Conservation (phyloP, 2,888 invertebrate genomes). For the Dryobotodes eremita region DNA sequence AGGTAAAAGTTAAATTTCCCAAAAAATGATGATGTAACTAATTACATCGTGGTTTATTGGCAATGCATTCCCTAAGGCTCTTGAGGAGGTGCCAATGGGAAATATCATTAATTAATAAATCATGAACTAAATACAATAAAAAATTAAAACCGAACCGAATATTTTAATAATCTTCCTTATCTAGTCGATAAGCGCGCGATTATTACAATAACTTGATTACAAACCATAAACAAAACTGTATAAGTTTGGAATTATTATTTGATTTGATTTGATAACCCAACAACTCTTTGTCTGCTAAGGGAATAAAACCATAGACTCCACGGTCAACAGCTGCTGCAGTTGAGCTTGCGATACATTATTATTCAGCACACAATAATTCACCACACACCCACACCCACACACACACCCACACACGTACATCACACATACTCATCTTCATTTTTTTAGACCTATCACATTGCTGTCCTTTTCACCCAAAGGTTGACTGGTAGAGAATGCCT, state of each 20-base stretch:
- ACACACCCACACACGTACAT: no score
- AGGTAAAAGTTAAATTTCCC: neutral
- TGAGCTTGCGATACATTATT: no score
- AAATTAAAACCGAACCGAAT: neutral
- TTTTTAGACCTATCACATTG: no score
- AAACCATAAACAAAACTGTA: constrained; percentile 2
- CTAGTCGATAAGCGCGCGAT: constrained; percentile 6
- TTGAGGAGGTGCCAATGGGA: neutral
- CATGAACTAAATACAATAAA: constrained; percentile 14
- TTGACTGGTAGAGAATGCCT: no score
- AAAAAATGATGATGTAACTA: no score
- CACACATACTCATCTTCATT: no score
- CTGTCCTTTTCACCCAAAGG: no score
- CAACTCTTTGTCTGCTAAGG: neutral
- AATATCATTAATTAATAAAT: neutral
- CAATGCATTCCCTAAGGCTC: neutral
- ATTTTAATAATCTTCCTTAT: constrained; percentile 23
- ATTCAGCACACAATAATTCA: no score
- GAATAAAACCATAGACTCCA: neutral
- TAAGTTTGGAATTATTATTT: constrained; percentile 8
- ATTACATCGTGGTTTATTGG: neutral
- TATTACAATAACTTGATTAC: constrained; percentile 8
- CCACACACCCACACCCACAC: no score
- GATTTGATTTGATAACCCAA: no score
- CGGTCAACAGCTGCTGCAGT: no score